A percentile compares a stretch with the other conserved stretches of the same genome.
Evolutionary conservation across 1,140 invertebrate genomes (phyloP).

Genomic region (Tribolium castaneum): DNA sequence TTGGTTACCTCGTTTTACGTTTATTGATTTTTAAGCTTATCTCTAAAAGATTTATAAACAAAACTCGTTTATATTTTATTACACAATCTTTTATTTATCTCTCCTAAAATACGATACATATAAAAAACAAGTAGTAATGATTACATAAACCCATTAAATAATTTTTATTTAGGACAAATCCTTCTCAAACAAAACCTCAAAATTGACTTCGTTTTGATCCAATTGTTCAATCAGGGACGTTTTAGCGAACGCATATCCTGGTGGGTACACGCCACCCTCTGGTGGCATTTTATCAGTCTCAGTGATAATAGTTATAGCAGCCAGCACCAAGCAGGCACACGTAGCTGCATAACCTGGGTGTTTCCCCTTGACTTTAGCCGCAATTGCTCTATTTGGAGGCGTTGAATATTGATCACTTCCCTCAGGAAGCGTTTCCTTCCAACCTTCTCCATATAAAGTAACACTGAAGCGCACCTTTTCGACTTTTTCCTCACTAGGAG

Average conservation of each 20-base stretch:
- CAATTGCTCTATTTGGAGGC: conserved; percentile 75
- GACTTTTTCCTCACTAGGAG: conserved; percentile 74
- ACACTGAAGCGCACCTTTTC: conserved; percentile 74
- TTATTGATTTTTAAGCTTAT: too few species aligned
- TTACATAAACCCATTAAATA: too few species aligned
- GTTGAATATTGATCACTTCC: conserved; percentile 65
- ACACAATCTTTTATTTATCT: too few species aligned
- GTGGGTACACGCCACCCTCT: conserved; percentile 73
- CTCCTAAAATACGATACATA: too few species aligned
- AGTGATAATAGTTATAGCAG: conserved; percentile 80
- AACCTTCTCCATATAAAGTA: conserved; percentile 81
- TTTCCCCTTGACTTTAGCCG: conserved; percentile 70
- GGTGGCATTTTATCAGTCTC: conserved; percentile 82
- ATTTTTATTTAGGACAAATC: conserved; percentile 45
- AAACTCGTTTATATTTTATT: too few species aligned
- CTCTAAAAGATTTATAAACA: too few species aligned
- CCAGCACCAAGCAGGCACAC: conserved; percentile 75
- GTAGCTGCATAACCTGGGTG: conserved; percentile 90
- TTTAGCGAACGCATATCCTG: conserved; percentile 71
- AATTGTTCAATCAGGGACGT: conserved; percentile 73
- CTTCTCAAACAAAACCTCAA: conserved; percentile 66
- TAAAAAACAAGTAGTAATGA: too few species aligned
- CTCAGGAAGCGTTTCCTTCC: conserved; percentile 75
- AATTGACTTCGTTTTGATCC: conserved; percentile 70
- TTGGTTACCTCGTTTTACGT: too few species aligned